Evolutionary conservation across 2,888 invertebrate species (phyloP).

Genomic region (Leptinotarsa peninsularis): DNA sequence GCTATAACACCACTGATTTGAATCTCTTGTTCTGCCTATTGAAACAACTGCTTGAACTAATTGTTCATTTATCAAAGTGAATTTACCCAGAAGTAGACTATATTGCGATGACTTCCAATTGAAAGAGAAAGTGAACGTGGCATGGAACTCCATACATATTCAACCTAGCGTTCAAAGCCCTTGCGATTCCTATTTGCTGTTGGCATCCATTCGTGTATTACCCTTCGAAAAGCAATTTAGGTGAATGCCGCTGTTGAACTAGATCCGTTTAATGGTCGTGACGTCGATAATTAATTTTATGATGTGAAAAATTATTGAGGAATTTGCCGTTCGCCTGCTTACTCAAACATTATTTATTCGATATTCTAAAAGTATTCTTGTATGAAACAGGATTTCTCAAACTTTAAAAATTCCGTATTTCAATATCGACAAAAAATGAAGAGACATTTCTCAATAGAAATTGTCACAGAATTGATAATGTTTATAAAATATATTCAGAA

Average conservation of each 20-base stretch:
- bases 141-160: constrained; percentile 4
- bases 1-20: too few species aligned
- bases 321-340: too few species aligned
- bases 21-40: not conserved
- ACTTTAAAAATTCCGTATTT: too few species aligned
- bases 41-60: not conserved
- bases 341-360: too few species aligned
- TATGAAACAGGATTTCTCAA: too few species aligned
- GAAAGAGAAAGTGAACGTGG: not conserved
- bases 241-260: not conserved
- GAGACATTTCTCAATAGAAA: too few species aligned
- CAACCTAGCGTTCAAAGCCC: not conserved
- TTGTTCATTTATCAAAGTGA: not conserved
- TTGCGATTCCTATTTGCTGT: constrained; percentile 5
- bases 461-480: too few species aligned
- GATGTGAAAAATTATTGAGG: too few species aligned
- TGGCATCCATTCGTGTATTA: not conserved
- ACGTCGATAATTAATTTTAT: too few species aligned
- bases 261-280: not conserved
- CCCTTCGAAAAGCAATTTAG: not conserved
- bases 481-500: too few species aligned
- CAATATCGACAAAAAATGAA: too few species aligned
- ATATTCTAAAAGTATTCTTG: too few species aligned
- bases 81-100: not conserved
- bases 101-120: constrained; percentile 2